A percentile compares a stretch with the other conserved stretches of the same genome.
Conservation (phyloP, 2,888 invertebrate genomes). For the Limnephilus rhombicus region DNA sequence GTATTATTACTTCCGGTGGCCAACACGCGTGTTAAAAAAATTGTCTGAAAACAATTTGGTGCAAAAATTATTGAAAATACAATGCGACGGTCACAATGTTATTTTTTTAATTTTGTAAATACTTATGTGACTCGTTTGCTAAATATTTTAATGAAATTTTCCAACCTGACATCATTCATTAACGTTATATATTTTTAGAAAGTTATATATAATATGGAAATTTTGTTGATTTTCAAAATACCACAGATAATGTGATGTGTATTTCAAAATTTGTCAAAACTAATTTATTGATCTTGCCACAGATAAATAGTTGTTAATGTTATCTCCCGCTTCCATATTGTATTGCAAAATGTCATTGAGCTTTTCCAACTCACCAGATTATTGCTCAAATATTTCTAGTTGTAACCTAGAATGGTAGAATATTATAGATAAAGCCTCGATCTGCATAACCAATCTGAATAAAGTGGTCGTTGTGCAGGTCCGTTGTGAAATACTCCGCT, state of each 20-base stretch:
- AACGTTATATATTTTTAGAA: constrained; percentile 48
- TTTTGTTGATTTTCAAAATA: constrained; percentile 14
- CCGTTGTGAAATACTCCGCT: background rate
- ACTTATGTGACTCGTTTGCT: constrained; percentile 14
- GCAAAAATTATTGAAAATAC: constrained; percentile 17
- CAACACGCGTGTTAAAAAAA: constrained; percentile 22
- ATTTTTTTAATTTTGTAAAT: constrained; percentile 57
- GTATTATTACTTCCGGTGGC: constrained; percentile 29
- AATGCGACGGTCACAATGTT: constrained; percentile 29
- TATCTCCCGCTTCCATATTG: background rate
- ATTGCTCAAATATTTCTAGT: constrained; percentile 62
- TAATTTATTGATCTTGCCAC: constrained; percentile 63
- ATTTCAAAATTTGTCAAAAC: constrained; percentile 22
- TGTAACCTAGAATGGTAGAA: constrained; percentile 56
- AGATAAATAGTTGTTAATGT: constrained; percentile 30
- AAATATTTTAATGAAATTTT: constrained; percentile 13
- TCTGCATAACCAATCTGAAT: background rate
- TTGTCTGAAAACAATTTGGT: constrained; percentile 31
- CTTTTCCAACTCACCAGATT: constrained; percentile 9
- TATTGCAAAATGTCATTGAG: constrained; percentile 6
- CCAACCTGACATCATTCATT: constrained; percentile 55
- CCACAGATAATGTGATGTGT: constrained; percentile 22
- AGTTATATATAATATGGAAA: constrained; percentile 22
- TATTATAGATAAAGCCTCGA: constrained; percentile 24
- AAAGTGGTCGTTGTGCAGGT: background rate